Percentiles rank a stretch among this genome's conserved stretches.
phyloP scores from a whole-genome alignment of 2,888 invertebrate genomes.

The Nephrocerus scutellatus region DNA sequence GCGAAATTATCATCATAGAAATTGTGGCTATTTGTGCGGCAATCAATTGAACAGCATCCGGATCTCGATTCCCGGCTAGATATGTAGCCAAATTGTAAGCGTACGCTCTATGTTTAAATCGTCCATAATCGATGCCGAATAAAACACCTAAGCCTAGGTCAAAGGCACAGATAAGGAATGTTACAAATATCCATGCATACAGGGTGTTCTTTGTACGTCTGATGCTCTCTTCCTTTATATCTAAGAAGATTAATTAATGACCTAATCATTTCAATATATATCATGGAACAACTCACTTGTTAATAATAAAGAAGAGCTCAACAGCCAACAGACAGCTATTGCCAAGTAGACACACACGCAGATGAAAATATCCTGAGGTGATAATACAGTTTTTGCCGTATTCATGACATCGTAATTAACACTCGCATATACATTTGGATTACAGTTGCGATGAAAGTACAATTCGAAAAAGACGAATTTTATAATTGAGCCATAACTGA shows the following conservation, averaged over 20 bases:
- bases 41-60: conserved; percentile 31
- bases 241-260: conserved; percentile 24
- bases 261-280: conserved; percentile 2
- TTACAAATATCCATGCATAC: conserved; percentile 37
- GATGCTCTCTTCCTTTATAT: conserved; percentile 32
- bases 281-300: conserved; percentile 30
- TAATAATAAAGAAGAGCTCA: conserved; percentile 36
- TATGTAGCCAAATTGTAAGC: conserved; percentile 24
- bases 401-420: conserved; percentile 25
- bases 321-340: conserved; percentile 38
- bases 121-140: conserved; percentile 42
- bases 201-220: conserved; percentile 29
- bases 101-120: conserved; percentile 29
- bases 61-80: conserved; percentile 23
- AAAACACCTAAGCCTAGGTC: conserved; percentile 42
- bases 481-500: conserved; percentile 31
- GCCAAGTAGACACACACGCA: conserved; percentile 43
- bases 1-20: conserved; percentile 43
- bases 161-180: conserved; percentile 35
- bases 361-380: conserved; percentile 33
- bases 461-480: conserved; percentile 37
- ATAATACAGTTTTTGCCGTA: conserved; percentile 29
- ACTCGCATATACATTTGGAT: conserved; percentile 21
- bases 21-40: conserved; percentile 38
- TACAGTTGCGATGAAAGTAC: conserved; percentile 40